Base-by-base conservation (phyloP, 2,797 vertebrate genomes). In the Microcaecilia unicolor region DNA sequence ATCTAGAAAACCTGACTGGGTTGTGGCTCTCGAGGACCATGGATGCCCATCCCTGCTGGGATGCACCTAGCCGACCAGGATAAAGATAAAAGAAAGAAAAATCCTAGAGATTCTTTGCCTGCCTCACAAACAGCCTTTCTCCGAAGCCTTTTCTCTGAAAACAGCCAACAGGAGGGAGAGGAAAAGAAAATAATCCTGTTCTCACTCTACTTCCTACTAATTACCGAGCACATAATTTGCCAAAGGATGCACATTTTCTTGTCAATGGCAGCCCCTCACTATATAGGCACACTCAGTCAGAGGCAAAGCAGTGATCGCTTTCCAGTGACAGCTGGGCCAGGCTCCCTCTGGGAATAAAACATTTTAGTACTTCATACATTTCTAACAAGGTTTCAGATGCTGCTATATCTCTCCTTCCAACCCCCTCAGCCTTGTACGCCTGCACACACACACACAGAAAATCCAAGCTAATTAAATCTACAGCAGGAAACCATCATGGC, bases 311-410 rank as follows among this genome's bases (percentile, higher is more conserved):
- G 68, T 6, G 34, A 78, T 69, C 44, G 81, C 77, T 64, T n/a
- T 63, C 75, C 67, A 70, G 80, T 70, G 83, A 87, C 92, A 91
- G 90, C 90, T 90, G 88, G n/a, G 88, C 85, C 65, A 76, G 65
- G 58, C 82, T 72, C 73, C 89, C 90, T 80, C 86, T 67, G 76
- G 87, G 88, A 89, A 91, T 72, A 78, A 87, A 91, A 86, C 89
- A 91, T 92, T 93, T 97, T 93, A 97, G 89, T 90, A 92, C 91
- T 93, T 93, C 90, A 95, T 96, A 93, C 92, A 97, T 96, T 94
- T 88, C 88, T 95, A 93, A 97, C 88, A 91, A 93, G 90, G 88
- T 93, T 91, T 94, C 88, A 88, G 87, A 95, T 91, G 83, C 85
- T 79, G 78, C 78, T 25, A 57, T 86, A 89, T 89, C 82, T 82